phyloP scores from a whole-genome alignment of 2,888 invertebrate species.

The Tetramorium bicarinatum region DNA sequence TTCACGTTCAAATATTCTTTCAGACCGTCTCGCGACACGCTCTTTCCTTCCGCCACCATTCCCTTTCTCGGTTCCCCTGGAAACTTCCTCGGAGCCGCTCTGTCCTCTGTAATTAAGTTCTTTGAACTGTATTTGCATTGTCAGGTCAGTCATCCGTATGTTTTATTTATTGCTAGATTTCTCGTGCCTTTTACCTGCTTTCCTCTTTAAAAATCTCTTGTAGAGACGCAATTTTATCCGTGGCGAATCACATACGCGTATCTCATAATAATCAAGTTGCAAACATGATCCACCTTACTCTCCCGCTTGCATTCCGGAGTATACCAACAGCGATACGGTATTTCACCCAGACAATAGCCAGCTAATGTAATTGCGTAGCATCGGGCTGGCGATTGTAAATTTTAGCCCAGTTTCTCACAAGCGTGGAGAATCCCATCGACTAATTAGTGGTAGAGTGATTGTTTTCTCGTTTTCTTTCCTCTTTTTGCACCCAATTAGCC shows the following conservation, averaged over 20 bases:
- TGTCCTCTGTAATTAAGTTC: conserved; percentile 29
- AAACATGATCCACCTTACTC: conserved; percentile 28
- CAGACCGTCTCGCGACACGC: not conserved
- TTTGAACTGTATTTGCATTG: conserved; percentile 7
- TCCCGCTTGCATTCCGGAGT: conserved; percentile 33
- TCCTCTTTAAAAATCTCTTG: not conserved
- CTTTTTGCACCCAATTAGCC: conserved; percentile 39
- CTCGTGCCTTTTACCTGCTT: not conserved
- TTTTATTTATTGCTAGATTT: not conserved
- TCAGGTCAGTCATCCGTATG: not conserved
- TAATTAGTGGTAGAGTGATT: conserved; percentile 54
- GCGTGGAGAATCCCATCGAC: conserved; percentile 41
- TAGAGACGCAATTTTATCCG: not conserved
- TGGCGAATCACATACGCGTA: conserved; percentile 8
- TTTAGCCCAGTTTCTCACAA: conserved; percentile 55
- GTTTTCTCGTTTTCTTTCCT: conserved; percentile 35
- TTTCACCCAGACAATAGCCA: conserved; percentile 47
- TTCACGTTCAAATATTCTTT: conserved; percentile 45
- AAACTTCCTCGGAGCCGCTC: not conserved
- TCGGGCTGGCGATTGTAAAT: conserved; percentile 41
- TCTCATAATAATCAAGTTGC: conserved; percentile 43
- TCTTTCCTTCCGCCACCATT: not conserved
- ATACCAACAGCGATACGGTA: conserved; percentile 45
- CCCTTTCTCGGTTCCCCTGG: conserved; percentile 4
- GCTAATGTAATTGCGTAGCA: conserved; percentile 54